These are phyloP conservation scores for Nezara viridula DNA, from an alignment of 2,888 invertebrate species.

Conservation along the genomic window DNA sequence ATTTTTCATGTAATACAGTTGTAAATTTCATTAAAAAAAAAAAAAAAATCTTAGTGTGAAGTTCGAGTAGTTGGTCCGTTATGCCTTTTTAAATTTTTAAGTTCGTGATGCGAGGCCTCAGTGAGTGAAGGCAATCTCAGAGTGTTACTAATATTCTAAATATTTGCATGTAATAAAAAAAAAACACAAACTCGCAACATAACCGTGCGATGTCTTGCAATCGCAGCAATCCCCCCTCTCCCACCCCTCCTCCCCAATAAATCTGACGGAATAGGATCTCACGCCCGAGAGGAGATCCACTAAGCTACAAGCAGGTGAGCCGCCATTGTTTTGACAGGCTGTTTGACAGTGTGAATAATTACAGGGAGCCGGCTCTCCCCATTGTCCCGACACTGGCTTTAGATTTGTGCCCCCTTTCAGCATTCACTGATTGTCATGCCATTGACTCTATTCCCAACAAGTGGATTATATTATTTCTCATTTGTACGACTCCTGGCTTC, in stretches of 20 bases:
- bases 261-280: not conserved
- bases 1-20: too few species aligned
- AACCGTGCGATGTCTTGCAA: not conserved
- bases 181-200: too few species aligned
- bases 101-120: too few species aligned
- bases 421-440: constrained; percentile 45
- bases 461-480: constrained; percentile 55
- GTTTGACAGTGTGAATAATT: constrained; percentile 62
- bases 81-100: too few species aligned
- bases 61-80: too few species aligned
- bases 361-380: constrained; percentile 25
- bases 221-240: not conserved
- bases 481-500: constrained; percentile 39
- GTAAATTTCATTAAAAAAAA: too few species aligned
- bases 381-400: constrained; percentile 6
- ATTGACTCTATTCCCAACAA: constrained; percentile 25
- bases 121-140: too few species aligned
- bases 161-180: too few species aligned
- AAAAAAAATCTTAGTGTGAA: too few species aligned
- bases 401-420: constrained; percentile 45
- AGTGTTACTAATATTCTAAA: too few species aligned
- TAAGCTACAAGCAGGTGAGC: constrained; percentile 28
- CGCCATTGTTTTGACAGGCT: constrained; percentile 62
- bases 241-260: not conserved
- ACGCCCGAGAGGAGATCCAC: constrained; percentile 31